Conservation (phyloP, 2,888 invertebrate species). For the Volucella inflata region DNA sequence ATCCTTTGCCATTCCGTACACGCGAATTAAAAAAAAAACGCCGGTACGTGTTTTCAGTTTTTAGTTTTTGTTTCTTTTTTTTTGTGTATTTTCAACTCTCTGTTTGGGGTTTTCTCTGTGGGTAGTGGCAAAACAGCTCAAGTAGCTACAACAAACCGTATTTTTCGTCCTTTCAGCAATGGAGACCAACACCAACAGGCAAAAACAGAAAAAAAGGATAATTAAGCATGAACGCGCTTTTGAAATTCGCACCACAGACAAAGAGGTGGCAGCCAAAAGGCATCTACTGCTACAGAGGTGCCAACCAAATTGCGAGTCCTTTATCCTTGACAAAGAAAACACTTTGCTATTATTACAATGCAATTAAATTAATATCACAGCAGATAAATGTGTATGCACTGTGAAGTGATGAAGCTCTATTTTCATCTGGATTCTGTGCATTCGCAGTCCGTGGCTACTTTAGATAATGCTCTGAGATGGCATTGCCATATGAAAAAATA, state of each 20-base stretch:
- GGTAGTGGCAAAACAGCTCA: slow-evolving; percentile 62
- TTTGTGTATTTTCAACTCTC: too few relatives aligned
- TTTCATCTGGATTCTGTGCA: slow-evolving; percentile 17
- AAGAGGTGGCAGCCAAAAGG: slow-evolving; percentile 64
- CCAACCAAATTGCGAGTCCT: slow-evolving; percentile 72
- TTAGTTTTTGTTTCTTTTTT: too few relatives aligned
- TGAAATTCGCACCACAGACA: slow-evolving; percentile 69
- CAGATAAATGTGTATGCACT: slow-evolving; percentile 67
- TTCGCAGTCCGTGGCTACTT: not conserved
- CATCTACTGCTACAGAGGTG: slow-evolving; percentile 42
- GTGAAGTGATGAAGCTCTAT: slow-evolving; percentile 16
- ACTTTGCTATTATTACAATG: slow-evolving; percentile 74
- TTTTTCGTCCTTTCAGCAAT: slow-evolving; percentile 49
- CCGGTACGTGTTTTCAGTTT: slow-evolving; percentile 29
- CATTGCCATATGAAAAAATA: too few relatives aligned
- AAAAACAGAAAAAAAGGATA: slow-evolving; percentile 58
- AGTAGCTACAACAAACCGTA: slow-evolving; percentile 68
- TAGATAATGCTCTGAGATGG: too few relatives aligned
- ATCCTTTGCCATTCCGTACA: slow-evolving; percentile 65
- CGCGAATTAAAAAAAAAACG: slow-evolving; percentile 72
- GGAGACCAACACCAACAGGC: not conserved
- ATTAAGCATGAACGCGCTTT: slow-evolving; percentile 75
- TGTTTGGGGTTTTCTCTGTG: slow-evolving; percentile 1
- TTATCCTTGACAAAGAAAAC: slow-evolving; percentile 75
- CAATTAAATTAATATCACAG: slow-evolving; percentile 75